Conservation (phyloP, 2,797 vertebrate genomes). For the Chromis chromis region DNA sequence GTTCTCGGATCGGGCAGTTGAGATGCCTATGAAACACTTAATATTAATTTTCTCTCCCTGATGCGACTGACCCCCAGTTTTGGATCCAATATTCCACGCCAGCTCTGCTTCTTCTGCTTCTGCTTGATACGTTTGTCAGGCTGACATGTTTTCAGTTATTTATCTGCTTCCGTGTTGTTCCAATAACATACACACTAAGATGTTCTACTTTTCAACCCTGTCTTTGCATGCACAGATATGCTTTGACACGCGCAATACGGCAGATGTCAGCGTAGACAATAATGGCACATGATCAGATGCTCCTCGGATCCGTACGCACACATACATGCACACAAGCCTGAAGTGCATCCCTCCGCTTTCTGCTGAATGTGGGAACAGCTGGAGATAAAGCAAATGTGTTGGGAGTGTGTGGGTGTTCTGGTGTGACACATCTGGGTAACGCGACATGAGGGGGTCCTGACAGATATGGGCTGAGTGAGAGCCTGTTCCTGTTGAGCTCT, state of each 20-base stretch:
- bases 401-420: constrained; percentile 51
- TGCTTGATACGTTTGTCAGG: constrained; percentile 29
- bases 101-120: constrained; percentile 22
- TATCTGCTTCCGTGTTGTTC: constrained; percentile 31
- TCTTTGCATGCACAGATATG: constrained; percentile 31
- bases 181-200: constrained; percentile 21
- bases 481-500: constrained; percentile 65
- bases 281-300: constrained; percentile 34
- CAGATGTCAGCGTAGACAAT: constrained; percentile 58
- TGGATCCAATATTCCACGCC: constrained; percentile 3
- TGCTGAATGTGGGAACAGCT: constrained; percentile 54
- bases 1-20: constrained; percentile 1
- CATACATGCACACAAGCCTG: constrained; percentile 20
- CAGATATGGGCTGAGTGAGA: constrained; percentile 68
- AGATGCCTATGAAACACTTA: constrained; percentile 32
- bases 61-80: not conserved
- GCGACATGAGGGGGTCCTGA: constrained; percentile 62
- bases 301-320: constrained; percentile 25
- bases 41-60: constrained; percentile 25
- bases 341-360: constrained; percentile 1
- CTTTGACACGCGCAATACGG: constrained; percentile 54
- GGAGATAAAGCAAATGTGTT: constrained; percentile 57
- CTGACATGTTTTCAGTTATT: constrained; percentile 47
- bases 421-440: constrained; percentile 73
- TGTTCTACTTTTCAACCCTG: constrained; percentile 55